Conservation (phyloP, 2,113 vertebrate genomes). For the Columbina picui region DNA sequence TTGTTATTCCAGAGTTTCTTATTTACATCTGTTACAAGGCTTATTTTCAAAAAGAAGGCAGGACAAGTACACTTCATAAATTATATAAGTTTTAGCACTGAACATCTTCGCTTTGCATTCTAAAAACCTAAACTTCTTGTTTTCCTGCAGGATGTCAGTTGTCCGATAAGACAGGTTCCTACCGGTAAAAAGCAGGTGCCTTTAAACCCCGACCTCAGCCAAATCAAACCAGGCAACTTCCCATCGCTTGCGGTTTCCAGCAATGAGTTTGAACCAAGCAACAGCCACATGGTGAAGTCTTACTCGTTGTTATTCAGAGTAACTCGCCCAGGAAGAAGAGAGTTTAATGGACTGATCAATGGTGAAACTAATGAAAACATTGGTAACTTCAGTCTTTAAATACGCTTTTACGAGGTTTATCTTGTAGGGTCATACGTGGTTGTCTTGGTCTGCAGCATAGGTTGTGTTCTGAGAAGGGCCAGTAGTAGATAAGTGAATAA, state of each 20-base stretch:
- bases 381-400: constrained; percentile 76
- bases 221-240: constrained; percentile 92
- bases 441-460: background rate
- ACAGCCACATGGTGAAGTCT: constrained; percentile 99
- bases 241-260: constrained; percentile 96
- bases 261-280: constrained; percentile 98
- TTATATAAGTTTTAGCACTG: background rate
- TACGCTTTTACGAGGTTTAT: background rate
- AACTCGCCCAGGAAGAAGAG: constrained; percentile 90
- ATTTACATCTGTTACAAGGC: background rate
- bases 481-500: background rate
- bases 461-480: background rate
- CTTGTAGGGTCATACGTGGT: rapidly evolving
- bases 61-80: background rate
- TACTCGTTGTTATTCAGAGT: constrained; percentile 98
- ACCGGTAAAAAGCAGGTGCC: constrained; percentile 99
- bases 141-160: constrained; percentile 93
- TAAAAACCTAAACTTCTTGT: constrained; percentile 8
- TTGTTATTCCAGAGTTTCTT: background rate
- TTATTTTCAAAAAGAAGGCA: background rate
- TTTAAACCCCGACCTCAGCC: constrained; percentile 98
- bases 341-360: constrained; percentile 88
- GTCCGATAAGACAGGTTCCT: constrained; percentile 98
- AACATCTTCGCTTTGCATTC: background rate
- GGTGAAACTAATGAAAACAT: constrained; percentile 97